Percentiles rank a stretch among this genome's conserved stretches.
Evolutionary conservation across 2,888 invertebrate species (phyloP).

Genomic region (Caenorhabditis imperialis): DNA sequence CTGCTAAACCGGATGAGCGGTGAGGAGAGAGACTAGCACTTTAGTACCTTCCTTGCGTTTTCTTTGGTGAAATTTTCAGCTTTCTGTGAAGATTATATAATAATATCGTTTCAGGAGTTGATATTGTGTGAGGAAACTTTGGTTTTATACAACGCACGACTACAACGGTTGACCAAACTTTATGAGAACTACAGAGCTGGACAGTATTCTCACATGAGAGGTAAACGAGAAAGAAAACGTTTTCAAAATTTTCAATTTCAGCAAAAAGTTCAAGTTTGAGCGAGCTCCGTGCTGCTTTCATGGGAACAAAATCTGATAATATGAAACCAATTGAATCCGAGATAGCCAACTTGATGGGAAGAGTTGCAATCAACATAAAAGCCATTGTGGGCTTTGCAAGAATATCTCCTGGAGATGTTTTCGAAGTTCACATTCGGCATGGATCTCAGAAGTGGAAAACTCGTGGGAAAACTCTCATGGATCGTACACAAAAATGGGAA

Average conservation of each 20-base stretch:
- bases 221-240: conserved; percentile 10
- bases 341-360: conserved; percentile 70
- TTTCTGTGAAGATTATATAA: too few relatives aligned
- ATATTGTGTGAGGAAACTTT: conserved; percentile 58
- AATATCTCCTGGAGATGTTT: conserved; percentile 82
- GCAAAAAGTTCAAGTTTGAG: conserved; percentile 63
- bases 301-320: conserved; percentile 28
- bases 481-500: conserved; percentile 81
- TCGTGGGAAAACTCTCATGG: conserved; percentile 79
- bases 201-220: conserved; percentile 57
- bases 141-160: conserved; percentile 57
- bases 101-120: conserved; percentile 59
- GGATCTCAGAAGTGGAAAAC: conserved; percentile 82
- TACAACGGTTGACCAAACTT: conserved; percentile 57
- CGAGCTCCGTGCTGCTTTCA: conserved; percentile 63
- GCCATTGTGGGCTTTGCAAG: conserved; percentile 82
- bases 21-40: too few relatives aligned
- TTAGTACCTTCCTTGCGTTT: too few relatives aligned
- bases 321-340: conserved; percentile 67
- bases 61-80: too few relatives aligned
- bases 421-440: conserved; percentile 81
- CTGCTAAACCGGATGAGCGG: too few relatives aligned
- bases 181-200: conserved; percentile 59
- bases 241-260: conserved; percentile 29
- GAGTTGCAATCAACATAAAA: conserved; percentile 73